These are phyloP conservation scores for Tetropium fuscum DNA, from an alignment of 2,888 invertebrate genomes.

Conservation along the genomic window DNA sequence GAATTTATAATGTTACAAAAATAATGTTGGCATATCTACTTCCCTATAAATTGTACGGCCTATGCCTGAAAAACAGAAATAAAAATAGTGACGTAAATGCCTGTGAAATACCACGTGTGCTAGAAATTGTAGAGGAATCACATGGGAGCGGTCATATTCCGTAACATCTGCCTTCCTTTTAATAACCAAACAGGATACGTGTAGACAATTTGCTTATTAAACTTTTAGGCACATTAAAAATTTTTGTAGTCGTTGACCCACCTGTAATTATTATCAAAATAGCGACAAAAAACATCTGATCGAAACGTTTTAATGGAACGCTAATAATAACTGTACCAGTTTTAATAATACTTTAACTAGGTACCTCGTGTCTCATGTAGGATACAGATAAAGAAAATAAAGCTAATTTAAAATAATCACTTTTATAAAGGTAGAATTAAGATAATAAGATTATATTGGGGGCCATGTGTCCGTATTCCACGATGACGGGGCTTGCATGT, in stretches of 20 bases:
- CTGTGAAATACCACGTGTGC: conserved; percentile 26
- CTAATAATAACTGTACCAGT: too few species aligned
- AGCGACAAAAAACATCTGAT: too few species aligned
- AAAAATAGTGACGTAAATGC: conserved; percentile 15
- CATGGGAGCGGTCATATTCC: conserved; percentile 27
- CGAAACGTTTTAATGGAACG: too few species aligned
- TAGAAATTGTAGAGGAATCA: conserved; percentile 22
- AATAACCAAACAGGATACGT: conserved; percentile 27
- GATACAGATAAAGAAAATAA: conserved; percentile 47
- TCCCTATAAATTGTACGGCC: background rate
- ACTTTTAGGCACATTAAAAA: too few species aligned
- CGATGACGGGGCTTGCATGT: conserved; percentile 60
- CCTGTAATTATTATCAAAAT: too few species aligned
- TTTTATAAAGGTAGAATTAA: conserved; percentile 60
- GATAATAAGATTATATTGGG: conserved; percentile 59
- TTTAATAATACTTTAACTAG: too few species aligned
- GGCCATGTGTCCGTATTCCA: conserved; percentile 56
- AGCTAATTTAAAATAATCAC: conserved; percentile 54
- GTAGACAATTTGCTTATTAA: conserved; percentile 17
- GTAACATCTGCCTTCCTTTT: conserved; percentile 30
- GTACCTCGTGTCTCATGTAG: too few species aligned
- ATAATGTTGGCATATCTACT: background rate
- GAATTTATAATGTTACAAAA: conserved; percentile 5
- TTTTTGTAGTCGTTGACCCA: too few species aligned
- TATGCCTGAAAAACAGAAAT: conserved; percentile 4